Conservation (phyloP, 2,113 vertebrate genomes). For the Thunnus maccoyii region DNA sequence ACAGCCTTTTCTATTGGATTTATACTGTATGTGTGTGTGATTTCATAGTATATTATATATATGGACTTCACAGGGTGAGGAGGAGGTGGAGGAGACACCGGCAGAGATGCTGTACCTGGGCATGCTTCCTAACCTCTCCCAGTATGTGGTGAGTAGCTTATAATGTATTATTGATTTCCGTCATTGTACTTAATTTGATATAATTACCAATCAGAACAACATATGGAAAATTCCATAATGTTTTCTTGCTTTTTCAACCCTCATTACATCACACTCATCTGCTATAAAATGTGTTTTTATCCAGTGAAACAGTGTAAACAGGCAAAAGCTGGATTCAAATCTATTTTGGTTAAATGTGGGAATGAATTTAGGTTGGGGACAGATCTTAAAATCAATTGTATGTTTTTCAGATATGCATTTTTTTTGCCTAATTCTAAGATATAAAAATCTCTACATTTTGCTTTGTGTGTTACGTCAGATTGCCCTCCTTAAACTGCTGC, state of each 20-base stretch:
- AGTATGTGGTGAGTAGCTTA: slow-evolving; percentile 92
- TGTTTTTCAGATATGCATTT: too few relatives aligned
- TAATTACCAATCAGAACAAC: background rate
- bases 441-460: background rate
- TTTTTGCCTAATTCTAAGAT: too few relatives aligned
- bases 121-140: slow-evolving; percentile 95
- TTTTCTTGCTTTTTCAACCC: background rate
- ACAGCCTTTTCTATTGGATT: too few relatives aligned
- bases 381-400: too few relatives aligned
- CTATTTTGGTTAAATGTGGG: background rate
- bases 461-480: slow-evolving; percentile 84
- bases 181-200: background rate
- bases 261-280: background rate
- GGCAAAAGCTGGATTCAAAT: background rate
- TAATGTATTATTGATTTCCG: background rate
- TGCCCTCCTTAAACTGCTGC: slow-evolving; percentile 94
- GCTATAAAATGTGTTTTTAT: slow-evolving; percentile 1
- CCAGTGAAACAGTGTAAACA: background rate
- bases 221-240: background rate
- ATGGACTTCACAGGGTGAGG: slow-evolving; percentile 88
- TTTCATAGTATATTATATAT: too few relatives aligned
- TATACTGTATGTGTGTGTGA: too few relatives aligned
- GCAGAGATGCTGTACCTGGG: slow-evolving; percentile 92
- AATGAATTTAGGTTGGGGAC: background rate
- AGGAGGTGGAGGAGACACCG: slow-evolving; percentile 93